Evolutionary conservation across 2,797 vertebrate genomes (phyloP).

Genomic region (Hydrolagus colliei): DNA sequence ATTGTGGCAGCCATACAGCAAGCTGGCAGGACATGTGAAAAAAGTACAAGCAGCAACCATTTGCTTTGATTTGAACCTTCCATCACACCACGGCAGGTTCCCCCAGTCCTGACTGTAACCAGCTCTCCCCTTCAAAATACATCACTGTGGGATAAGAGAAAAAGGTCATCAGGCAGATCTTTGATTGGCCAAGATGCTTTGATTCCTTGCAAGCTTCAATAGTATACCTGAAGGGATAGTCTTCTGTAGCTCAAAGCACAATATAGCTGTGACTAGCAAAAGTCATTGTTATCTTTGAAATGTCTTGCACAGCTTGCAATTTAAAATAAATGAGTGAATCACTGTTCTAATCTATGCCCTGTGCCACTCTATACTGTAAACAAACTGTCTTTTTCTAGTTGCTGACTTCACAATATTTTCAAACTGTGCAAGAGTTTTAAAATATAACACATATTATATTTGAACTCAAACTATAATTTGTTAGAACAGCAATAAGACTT

Average conservation of each 20-base stretch:
- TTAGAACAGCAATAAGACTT: neutral
- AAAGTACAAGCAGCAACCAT: slow-evolving; percentile 64
- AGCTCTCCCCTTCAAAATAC: slow-evolving; percentile 78
- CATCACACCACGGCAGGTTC: slow-evolving; percentile 50
- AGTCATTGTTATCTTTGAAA: slow-evolving; percentile 61
- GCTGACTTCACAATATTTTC: slow-evolving; percentile 50
- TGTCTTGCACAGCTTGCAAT: slow-evolving; percentile 52
- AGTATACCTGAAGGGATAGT: slow-evolving; percentile 73
- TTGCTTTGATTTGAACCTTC: slow-evolving; percentile 69
- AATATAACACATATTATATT: slow-evolving; percentile 27
- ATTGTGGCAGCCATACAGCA: slow-evolving; percentile 65
- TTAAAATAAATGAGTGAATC: slow-evolving; percentile 55
- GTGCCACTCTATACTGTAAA: slow-evolving; percentile 49
- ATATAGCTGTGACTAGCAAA: slow-evolving; percentile 50
- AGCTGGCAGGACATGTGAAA: slow-evolving; percentile 55
- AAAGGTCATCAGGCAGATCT: slow-evolving; percentile 78
- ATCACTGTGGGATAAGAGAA: slow-evolving; percentile 63
- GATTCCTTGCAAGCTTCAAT: slow-evolving; percentile 57
- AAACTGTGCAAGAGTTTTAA: slow-evolving; percentile 40
- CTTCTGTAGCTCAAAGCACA: slow-evolving; percentile 59
- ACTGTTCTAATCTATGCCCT: slow-evolving; percentile 54
- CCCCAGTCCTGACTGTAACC: slow-evolving; percentile 69
- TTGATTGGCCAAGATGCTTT: slow-evolving; percentile 58
- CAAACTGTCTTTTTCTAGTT: slow-evolving; percentile 61
- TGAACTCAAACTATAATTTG: neutral